These are phyloP conservation scores for Drosophila arizonae DNA, from an alignment of 1,140 invertebrate species.

Conservation along the genomic window DNA sequence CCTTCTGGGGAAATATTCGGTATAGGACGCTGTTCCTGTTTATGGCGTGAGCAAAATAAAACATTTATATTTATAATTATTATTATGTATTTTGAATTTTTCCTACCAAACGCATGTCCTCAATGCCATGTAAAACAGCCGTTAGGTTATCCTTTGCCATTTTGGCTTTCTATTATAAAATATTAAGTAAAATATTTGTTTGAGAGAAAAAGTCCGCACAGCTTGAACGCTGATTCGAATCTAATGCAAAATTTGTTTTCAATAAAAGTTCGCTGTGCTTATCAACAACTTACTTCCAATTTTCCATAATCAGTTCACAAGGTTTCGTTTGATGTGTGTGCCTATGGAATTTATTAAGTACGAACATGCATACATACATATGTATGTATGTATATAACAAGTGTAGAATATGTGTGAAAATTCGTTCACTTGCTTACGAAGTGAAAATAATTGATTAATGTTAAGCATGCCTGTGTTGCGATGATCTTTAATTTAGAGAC, in stretches of 20 bases:
- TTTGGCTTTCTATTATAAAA: not conserved
- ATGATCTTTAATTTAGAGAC: too few species aligned
- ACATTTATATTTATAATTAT: not conserved
- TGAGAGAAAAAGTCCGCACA: conserved; percentile 90
- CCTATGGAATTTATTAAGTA: not conserved
- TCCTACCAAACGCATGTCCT: conserved; percentile 87
- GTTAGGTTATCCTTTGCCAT: conserved; percentile 83
- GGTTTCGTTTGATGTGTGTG: not conserved
- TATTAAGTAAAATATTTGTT: conserved; percentile 40
- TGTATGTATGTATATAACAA: too few species aligned
- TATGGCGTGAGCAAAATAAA: conserved; percentile 20
- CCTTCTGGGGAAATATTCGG: conserved; percentile 86
- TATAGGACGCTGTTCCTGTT: conserved; percentile 88
- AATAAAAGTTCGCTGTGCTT: not conserved
- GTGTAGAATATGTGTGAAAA: too few species aligned
- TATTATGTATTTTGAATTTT: not conserved
- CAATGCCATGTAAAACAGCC: conserved; percentile 90
- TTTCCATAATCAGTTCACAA: not conserved
- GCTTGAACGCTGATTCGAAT: conserved; percentile 31
- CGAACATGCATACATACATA: too few species aligned
- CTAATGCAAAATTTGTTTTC: conserved; percentile 17
- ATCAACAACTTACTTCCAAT: conserved; percentile 6
- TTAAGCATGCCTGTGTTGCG: too few species aligned
- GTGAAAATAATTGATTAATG: too few species aligned
- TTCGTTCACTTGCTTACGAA: too few species aligned